Evolutionary conservation across 37 sponge, comb jelly and placozoan species (phyloP).

Genomic region (Cladorhizidae sp.): DNA sequence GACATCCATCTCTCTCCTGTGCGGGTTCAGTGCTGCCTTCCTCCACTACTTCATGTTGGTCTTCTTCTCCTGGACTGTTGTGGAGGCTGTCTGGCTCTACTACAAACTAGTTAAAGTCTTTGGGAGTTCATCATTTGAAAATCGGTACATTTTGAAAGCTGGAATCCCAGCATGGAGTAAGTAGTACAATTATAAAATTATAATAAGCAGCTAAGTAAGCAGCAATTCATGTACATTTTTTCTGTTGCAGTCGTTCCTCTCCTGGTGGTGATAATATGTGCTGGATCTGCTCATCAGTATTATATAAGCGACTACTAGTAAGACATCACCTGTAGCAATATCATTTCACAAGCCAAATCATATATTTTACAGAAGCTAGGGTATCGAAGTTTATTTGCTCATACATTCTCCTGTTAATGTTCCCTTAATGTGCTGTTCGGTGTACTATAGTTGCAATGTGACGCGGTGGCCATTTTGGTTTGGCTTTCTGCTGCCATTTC

Average conservation of each 20-base stretch:
- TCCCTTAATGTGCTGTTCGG: not conserved
- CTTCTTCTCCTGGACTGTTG: slow-evolving; percentile 63
- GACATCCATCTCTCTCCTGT: slow-evolving; percentile 19
- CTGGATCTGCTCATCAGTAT: slow-evolving; percentile 43
- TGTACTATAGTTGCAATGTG: slow-evolving; percentile 54
- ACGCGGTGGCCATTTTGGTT: slow-evolving; percentile 55
- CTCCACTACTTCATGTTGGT: slow-evolving; percentile 72
- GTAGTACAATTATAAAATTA: too few relatives aligned
- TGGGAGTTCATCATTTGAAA: not conserved
- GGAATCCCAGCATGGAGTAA: slow-evolving; percentile 50
- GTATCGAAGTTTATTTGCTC: not conserved
- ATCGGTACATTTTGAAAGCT: slow-evolving; percentile 17
- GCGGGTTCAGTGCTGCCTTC: slow-evolving; percentile 54
- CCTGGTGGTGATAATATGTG: slow-evolving; percentile 22
- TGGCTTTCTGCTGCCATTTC: slow-evolving; percentile 64
- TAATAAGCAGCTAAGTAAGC: not conserved
- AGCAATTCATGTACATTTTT: not conserved
- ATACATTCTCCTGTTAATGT: not conserved
- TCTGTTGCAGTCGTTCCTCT: slow-evolving; percentile 37
- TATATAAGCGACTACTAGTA: slow-evolving; percentile 12
- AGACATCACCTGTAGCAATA: not conserved
- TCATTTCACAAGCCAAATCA: too few relatives aligned
- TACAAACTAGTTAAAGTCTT: slow-evolving; percentile 50
- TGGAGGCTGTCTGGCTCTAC: slow-evolving; percentile 58
- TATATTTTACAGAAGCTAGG: too few relatives aligned